Conservation (phyloP, 2,113 vertebrate genomes). For the Baryphthengus martii region DNA sequence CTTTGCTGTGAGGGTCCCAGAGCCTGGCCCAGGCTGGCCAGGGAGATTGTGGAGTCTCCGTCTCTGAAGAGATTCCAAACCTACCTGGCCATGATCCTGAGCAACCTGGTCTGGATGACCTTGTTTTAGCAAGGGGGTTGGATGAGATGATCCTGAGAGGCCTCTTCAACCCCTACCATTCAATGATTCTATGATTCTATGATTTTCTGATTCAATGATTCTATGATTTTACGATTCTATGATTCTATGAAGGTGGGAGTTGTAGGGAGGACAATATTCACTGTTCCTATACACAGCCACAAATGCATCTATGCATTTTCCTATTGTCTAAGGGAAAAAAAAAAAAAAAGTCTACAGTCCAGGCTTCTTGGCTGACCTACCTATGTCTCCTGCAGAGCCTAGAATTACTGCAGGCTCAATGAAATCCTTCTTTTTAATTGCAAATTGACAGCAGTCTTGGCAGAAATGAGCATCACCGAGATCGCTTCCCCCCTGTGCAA, state of each 20-base stretch:
- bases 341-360: accelerated
- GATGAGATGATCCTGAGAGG: too few species aligned
- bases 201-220: too few species aligned
- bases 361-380: not conserved
- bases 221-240: too few species aligned
- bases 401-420: not conserved
- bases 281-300: not conserved
- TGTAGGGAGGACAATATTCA: not conserved
- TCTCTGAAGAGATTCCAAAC: too few species aligned
- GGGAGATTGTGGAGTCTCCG: too few species aligned
- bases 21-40: too few species aligned
- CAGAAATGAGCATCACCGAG: not conserved
- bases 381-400: not conserved
- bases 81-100: too few species aligned
- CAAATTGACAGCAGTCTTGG: not conserved
- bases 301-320: not conserved
- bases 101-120: too few species aligned
- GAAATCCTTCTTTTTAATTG: not conserved
- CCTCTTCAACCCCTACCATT: too few species aligned
- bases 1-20: too few species aligned
- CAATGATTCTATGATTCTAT: too few species aligned
- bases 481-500: not conserved
- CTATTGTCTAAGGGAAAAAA: not conserved
- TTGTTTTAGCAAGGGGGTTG: too few species aligned
- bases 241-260: not conserved